Evolutionary conservation across 2,888 invertebrate genomes (phyloP), one percentile per base, ranked within the genome.

Genomic region (Cheiracanthium punctorium): DNA sequence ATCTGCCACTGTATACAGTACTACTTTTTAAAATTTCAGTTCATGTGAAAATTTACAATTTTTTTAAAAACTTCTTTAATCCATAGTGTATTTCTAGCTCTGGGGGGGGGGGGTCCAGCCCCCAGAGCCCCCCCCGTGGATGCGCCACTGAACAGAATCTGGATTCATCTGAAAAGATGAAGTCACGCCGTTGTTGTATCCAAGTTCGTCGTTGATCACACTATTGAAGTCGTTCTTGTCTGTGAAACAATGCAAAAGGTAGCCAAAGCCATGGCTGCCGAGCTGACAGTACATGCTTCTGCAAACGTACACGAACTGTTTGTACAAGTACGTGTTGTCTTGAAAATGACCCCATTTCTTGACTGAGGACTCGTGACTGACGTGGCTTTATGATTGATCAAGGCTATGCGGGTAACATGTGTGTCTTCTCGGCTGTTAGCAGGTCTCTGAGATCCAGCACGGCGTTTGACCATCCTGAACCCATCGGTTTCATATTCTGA

Each of bases 121-220:
- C n/a, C n/a, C n/a, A n/a, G n/a, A n/a, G n/a, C n/a, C n/a, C n/a
- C n/a, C n/a, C n/a, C n/a, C n/a, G n/a, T n/a, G n/a, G n/a, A n/a
- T n/a, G n/a, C n/a, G n/a, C n/a, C n/a, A n/a, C n/a, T n/a, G n/a
- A n/a, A n/a, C n/a, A n/a, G n/a, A n/a, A n/a, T n/a, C n/a, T n/a
- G n/a, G n/a, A n/a, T n/a, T n/a, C n/a, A n/a, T n/a, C 65, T 65
- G 24, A 24, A 65, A 65, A 65, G 65, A 65, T 28, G 65, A 65
- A 7, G 28, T 28, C 14, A 65, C 7, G 65, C 28, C 65, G 29
- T 65, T 2, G 28, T 8, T 0, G 28, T 8, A 0, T 65, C 65
- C 65, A 65, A 20, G 28, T 0, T 65, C 65, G 28, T 65, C 28
- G 1, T 1, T 65, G 65, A 65, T 65, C 8, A 65, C 0, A 1